These are phyloP conservation scores for Sardinella longiceps DNA, from an alignment of 2,797 vertebrate species.

Conservation along the genomic window DNA sequence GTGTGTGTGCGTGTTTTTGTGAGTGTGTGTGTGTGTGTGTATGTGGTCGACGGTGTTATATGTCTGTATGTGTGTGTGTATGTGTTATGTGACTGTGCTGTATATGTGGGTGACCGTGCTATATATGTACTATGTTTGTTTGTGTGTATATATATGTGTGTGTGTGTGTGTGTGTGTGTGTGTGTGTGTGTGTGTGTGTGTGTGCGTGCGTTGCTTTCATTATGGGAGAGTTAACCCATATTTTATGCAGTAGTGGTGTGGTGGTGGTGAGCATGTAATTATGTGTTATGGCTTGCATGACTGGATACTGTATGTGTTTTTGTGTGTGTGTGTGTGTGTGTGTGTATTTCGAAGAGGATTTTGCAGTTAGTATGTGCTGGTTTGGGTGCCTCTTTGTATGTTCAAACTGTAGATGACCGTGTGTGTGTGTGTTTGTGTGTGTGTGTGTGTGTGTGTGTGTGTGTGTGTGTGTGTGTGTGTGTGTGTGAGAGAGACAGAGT, in stretches of 20 bases:
- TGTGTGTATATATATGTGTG: neutral
- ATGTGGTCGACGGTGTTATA: too few relatives aligned
- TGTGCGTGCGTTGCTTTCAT: neutral
- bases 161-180: neutral
- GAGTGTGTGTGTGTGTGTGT: neutral
- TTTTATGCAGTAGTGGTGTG: constrained; percentile 6
- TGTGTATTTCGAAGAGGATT: neutral
- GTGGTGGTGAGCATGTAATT: neutral
- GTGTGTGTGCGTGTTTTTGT: neutral
- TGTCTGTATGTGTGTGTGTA: neutral
- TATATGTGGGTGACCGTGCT: too few relatives aligned
- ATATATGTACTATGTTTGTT: neutral
- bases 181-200: neutral
- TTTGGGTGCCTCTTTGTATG: too few relatives aligned
- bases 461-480: neutral
- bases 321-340: neutral
- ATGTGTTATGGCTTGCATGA: neutral
- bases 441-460: constrained; percentile 1
- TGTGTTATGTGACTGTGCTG: neutral
- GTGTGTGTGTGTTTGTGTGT: constrained; percentile 2
- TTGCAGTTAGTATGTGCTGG: neutral
- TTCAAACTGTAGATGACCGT: neutral
- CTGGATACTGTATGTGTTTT: neutral
- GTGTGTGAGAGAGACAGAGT: too few relatives aligned
- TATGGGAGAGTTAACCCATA: neutral